Percentiles rank a stretch among this genome's conserved stretches.
phyloP scores from a whole-genome alignment of 2,888 invertebrate genomes.

The Petrolisthes cinctipes region DNA sequence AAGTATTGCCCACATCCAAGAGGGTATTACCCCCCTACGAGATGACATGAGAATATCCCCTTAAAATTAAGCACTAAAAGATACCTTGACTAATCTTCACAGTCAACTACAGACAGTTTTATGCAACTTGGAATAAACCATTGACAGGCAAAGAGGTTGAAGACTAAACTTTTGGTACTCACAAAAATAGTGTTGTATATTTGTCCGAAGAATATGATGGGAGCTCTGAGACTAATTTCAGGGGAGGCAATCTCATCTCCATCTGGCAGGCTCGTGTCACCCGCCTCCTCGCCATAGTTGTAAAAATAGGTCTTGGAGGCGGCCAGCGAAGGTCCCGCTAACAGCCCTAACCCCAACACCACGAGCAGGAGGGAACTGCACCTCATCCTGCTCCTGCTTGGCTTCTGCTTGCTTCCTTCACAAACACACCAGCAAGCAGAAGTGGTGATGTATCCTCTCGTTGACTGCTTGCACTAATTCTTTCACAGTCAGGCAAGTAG shows the following conservation, averaged over 20 bases:
- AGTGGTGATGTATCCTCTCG: not conserved
- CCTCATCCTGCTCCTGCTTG: not conserved
- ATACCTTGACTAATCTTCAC: constrained; percentile 34
- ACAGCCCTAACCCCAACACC: not conserved
- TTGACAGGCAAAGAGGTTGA: not conserved
- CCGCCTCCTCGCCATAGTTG: constrained; percentile 50
- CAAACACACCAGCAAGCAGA: not conserved
- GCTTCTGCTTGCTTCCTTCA: not conserved
- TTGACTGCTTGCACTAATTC: not conserved
- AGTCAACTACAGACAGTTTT: constrained; percentile 42
- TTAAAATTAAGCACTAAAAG: constrained; percentile 39
- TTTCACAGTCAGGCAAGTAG: not conserved
- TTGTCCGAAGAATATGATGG: constrained; percentile 58
- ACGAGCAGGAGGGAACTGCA: constrained; percentile 10
- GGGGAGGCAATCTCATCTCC: constrained; percentile 61
- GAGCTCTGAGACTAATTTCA: constrained; percentile 50
- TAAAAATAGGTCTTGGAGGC: constrained; percentile 49
- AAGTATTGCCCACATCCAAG: no score
- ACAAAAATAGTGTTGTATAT: constrained; percentile 61
- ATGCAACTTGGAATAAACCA: constrained; percentile 4
- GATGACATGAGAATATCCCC: constrained; percentile 19
- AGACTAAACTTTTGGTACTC: constrained; percentile 46
- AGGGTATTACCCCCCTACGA: no score
- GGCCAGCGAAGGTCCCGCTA: constrained; percentile 7
- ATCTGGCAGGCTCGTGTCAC: constrained; percentile 41